phyloP scores from a whole-genome alignment of 2,888 invertebrate genomes.

The Andrena chrysosceles region DNA sequence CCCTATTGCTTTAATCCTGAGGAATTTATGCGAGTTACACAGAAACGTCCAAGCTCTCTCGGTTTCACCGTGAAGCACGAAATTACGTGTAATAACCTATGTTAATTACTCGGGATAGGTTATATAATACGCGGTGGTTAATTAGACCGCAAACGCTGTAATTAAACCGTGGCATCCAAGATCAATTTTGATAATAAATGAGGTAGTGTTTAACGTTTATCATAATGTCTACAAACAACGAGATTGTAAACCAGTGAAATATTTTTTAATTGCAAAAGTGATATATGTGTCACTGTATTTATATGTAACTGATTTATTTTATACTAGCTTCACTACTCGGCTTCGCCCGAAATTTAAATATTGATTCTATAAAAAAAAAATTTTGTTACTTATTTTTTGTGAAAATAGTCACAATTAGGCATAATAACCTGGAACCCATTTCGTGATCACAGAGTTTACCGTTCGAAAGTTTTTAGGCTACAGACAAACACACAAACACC shows the following conservation, averaged over 20 bases:
- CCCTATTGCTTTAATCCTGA: slow-evolving; percentile 27
- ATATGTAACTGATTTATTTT: too few species aligned
- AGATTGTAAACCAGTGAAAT: background rate
- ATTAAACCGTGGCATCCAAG: slow-evolving; percentile 18
- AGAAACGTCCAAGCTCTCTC: slow-evolving; percentile 26
- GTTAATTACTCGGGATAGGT: slow-evolving; percentile 46
- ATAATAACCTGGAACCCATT: too few species aligned
- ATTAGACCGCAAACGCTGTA: slow-evolving; percentile 50
- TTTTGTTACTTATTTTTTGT: too few species aligned
- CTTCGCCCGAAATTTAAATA: too few species aligned
- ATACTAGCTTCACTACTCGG: too few species aligned
- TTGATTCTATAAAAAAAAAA: too few species aligned
- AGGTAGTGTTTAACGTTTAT: slow-evolving; percentile 8
- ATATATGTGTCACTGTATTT: too few species aligned
- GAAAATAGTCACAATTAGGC: too few species aligned
- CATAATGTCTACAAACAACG: slow-evolving; percentile 1
- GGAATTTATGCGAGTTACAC: slow-evolving; percentile 33
- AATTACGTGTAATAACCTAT: slow-evolving; percentile 41
- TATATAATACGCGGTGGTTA: slow-evolving; percentile 52
- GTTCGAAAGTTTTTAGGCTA: too few species aligned
- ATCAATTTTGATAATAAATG: slow-evolving; percentile 22
- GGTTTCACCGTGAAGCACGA: slow-evolving; percentile 42
- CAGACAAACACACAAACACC: too few species aligned
- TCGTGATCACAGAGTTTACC: too few species aligned
- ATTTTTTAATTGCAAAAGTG: too few species aligned